Evolutionary conservation across 2,888 invertebrate genomes (phyloP).

Genomic region (Rhyacophila evoluta): DNA sequence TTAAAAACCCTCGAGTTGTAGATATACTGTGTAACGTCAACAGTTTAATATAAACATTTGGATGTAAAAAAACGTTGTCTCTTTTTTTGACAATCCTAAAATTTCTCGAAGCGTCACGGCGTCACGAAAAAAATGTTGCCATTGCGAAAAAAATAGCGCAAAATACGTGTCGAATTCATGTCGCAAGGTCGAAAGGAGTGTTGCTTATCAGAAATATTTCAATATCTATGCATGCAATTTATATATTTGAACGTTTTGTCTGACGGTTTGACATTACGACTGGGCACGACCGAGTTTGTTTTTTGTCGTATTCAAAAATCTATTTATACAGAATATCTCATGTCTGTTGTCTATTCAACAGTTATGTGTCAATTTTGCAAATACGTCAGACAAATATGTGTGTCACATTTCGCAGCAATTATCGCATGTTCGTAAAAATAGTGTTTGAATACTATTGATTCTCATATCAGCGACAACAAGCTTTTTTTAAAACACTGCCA

Average conservation of each 20-base stretch:
- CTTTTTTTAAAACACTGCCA: no score
- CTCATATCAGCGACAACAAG: no score
- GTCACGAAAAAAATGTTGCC: background rate
- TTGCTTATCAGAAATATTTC: background rate
- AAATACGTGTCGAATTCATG: background rate
- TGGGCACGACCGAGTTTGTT: background rate
- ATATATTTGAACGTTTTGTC: background rate
- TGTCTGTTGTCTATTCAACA: no score
- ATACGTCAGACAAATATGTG: no score
- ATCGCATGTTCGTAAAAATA: no score
- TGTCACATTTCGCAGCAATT: no score
- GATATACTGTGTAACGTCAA: background rate
- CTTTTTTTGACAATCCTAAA: slow-evolving; percentile 2
- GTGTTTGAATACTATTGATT: no score
- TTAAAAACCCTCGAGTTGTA: no score
- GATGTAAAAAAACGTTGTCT: background rate
- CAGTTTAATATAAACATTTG: background rate
- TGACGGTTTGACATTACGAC: background rate
- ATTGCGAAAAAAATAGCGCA: background rate
- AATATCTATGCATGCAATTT: background rate
- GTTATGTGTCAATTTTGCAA: no score
- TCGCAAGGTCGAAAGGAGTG: background rate
- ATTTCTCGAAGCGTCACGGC: background rate
- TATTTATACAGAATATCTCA: no score
- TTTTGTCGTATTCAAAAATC: no score